Evolutionary conservation across 2,888 invertebrate species (phyloP), one percentile per base, ranked within the genome.

Genomic region (Phalera bucephala): DNA sequence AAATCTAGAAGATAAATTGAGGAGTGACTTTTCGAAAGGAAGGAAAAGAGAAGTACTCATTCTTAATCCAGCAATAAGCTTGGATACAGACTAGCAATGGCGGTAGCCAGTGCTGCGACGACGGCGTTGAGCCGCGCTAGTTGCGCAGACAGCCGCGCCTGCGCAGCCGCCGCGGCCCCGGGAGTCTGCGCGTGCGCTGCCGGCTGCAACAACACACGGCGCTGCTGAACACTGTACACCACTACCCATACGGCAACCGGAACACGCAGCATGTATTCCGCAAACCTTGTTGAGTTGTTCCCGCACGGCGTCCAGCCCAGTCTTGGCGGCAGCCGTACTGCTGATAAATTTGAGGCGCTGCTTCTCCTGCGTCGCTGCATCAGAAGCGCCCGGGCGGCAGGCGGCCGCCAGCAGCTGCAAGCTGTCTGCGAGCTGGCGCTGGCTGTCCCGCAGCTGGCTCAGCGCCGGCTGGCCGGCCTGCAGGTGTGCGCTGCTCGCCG

Each of bases 281-380:
- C n/a, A n/a, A n/a, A n/a, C 13, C n/a, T n/a, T n/a, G n/a, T n/a
- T n/a, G 19, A 37, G 33, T 9, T 13, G 23, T 8, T 61, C 49
- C 5, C 64, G 61, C 1, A 63, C 64, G 0, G 54, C 52, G 2
- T 40, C 40, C 12, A 76, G 32, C 9, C 43, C 53, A 0, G 51
- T 50, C 28, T 54, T 58, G 1, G 60, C 48, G 1, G 39, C 42
- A 1, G 63, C 33, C 6, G 62, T 30, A 1, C 53, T 55, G n/a
- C 44, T 56, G 1, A 62, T 37, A 33, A 75, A 75, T 13, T 67
- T 49, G 2, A 70, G 34, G 4, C 64, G 64, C 9, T 59, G 52
- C 10, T 45, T 36, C 20, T 67, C 62, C 33, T 26, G 58, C 22
- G 45, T 36, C 11, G 39, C 40, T 14, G 43, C 14, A 40, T 26